Conservation (phyloP, 2,888 invertebrate genomes). For the Lampropteryx suffumata region DNA sequence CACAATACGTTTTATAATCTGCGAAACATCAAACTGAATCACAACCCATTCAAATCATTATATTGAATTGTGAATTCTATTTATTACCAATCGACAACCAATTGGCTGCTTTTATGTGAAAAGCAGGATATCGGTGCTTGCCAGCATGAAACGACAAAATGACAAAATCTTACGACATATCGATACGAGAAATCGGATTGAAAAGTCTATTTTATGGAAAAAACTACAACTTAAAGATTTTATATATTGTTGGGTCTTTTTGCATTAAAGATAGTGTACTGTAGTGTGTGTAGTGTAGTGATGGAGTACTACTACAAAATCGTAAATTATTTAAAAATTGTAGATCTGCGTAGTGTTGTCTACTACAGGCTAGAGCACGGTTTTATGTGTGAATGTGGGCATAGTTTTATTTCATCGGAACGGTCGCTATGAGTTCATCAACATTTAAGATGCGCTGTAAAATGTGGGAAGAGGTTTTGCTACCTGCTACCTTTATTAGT, state of each 20-base stretch:
- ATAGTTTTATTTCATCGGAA: slow-evolving; percentile 60
- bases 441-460: slow-evolving; percentile 67
- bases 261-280: no score
- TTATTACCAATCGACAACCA: slow-evolving; percentile 57
- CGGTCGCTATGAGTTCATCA: slow-evolving; percentile 74
- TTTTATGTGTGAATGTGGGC: slow-evolving; percentile 8
- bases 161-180: no score
- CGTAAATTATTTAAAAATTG: no score
- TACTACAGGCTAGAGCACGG: neutral
- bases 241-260: no score
- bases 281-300: no score
- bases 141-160: neutral
- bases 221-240: no score
- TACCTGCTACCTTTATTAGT: slow-evolving; percentile 78
- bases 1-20: slow-evolving; percentile 38
- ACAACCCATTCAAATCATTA: slow-evolving; percentile 44
- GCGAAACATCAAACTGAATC: slow-evolving; percentile 38
- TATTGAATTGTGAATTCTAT: slow-evolving; percentile 56
- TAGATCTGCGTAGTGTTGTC: no score
- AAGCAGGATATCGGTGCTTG: slow-evolving; percentile 9
- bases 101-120: slow-evolving; percentile 30
- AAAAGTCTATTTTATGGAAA: no score
- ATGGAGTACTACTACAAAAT: no score
- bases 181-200: no score
- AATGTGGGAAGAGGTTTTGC: slow-evolving; percentile 59